phyloP scores from a whole-genome alignment of 2,888 invertebrate species.

The Mylabris sibirica region DNA sequence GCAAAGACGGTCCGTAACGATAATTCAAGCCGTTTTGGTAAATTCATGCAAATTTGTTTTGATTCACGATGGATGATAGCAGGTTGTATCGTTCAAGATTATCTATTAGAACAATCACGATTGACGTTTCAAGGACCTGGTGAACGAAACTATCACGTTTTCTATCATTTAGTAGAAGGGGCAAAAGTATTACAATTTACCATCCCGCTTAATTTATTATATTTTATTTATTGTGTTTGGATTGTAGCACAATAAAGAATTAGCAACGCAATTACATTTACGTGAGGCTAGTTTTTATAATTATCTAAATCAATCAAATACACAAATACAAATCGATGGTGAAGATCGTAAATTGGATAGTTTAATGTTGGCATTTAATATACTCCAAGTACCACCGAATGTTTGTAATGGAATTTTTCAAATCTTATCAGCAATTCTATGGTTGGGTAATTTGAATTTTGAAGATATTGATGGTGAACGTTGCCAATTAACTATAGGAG shows the following conservation, averaged over 20 bases:
- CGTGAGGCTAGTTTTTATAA: conserved; percentile 79
- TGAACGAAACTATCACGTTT: conserved; percentile 91
- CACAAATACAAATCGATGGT: conserved; percentile 71
- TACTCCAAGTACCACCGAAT: conserved; percentile 83
- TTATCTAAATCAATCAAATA: conserved; percentile 82
- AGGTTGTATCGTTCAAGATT: conserved; percentile 91
- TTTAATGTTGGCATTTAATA: conserved; percentile 86
- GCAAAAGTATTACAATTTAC: conserved; percentile 68
- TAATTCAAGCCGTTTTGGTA: conserved; percentile 93
- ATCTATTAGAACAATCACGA: conserved; percentile 87
- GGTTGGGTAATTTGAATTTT: conserved; percentile 89
- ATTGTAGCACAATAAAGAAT: conserved; percentile 73
- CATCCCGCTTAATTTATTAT: not conserved
- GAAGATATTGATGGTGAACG: conserved; percentile 89
- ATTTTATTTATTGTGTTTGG: not conserved
- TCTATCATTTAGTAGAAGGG: conserved; percentile 89
- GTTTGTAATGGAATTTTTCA: conserved; percentile 91
- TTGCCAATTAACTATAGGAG: conserved; percentile 76
- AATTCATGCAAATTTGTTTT: conserved; percentile 93
- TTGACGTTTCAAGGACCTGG: conserved; percentile 88
- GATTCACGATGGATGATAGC: conserved; percentile 88
- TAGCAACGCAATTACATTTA: conserved; percentile 76
- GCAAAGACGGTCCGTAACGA: conserved; percentile 93
- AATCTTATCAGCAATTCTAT: conserved; percentile 86
- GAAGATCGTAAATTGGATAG: conserved; percentile 81